These are phyloP conservation scores for Apamea monoglypha DNA, from an alignment of 2,888 invertebrate species.

Conservation along the genomic window DNA sequence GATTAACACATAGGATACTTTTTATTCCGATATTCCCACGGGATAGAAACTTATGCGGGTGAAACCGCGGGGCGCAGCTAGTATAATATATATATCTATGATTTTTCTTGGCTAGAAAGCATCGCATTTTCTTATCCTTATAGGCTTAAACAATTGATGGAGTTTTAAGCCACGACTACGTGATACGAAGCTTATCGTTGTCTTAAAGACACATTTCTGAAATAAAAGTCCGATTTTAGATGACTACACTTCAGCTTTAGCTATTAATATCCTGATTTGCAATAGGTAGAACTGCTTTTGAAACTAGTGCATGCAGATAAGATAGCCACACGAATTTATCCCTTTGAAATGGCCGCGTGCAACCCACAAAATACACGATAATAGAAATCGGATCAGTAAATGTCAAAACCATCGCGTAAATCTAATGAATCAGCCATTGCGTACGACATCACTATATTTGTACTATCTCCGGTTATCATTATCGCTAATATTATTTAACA, in stretches of 20 bases:
- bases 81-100: neutral
- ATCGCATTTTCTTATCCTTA: neutral
- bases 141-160: no score
- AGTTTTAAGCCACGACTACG: neutral
- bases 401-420: conserved; percentile 30
- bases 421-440: conserved; percentile 16
- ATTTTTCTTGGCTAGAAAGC: neutral
- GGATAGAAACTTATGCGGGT: no score
- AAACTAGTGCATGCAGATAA: conserved; percentile 17
- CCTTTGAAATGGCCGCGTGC: conserved; percentile 23
- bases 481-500: conserved; percentile 41
- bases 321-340: conserved; percentile 10
- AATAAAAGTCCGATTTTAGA: neutral
- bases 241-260: neutral
- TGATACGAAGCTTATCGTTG: neutral
- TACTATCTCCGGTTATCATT: conserved; percentile 29
- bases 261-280: neutral
- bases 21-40: no score
- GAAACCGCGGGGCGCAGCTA: no score
- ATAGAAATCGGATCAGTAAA: conserved; percentile 24
- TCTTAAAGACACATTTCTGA: neutral
- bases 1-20: no score
- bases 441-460: conserved; percentile 30
- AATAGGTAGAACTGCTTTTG: conserved; percentile 3
- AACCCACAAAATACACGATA: conserved; percentile 25